phyloP scores from a whole-genome alignment of 1,140 invertebrate species.

The Microvelia longipes region DNA sequence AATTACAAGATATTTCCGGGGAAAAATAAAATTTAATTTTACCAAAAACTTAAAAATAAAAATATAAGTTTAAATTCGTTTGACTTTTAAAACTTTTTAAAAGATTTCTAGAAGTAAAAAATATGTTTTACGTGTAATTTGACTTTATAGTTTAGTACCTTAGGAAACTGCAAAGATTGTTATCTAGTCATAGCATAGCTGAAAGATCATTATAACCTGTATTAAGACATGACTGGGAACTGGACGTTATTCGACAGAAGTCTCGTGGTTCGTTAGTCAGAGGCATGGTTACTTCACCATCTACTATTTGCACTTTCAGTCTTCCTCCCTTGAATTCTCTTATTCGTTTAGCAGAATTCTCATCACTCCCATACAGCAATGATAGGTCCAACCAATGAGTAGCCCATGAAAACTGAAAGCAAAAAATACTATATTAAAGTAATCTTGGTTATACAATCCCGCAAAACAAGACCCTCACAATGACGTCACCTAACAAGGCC shows the following conservation, averaged over 20 bases:
- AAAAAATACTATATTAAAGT: background rate
- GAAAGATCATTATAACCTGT: constrained; percentile 17
- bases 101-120: no score
- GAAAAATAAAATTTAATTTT: background rate
- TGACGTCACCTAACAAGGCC: background rate
- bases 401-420: constrained; percentile 55
- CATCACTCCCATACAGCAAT: constrained; percentile 62
- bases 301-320: constrained; percentile 37
- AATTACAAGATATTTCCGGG: no score
- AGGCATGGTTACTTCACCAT: constrained; percentile 51
- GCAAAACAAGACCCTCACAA: no score
- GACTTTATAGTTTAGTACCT: background rate
- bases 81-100: background rate
- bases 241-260: constrained; percentile 38
- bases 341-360: constrained; percentile 42
- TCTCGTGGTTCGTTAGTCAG: constrained; percentile 45
- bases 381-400: constrained; percentile 74
- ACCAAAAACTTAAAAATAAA: background rate
- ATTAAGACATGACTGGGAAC: constrained; percentile 24
- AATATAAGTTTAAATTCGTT: background rate
- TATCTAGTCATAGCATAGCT: constrained; percentile 1
- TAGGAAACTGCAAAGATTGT: background rate
- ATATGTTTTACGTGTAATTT: background rate
- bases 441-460: no score
- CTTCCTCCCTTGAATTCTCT: constrained; percentile 39